phyloP scores from a whole-genome alignment of 2,888 invertebrate genomes.

The Sinelater perroti region DNA sequence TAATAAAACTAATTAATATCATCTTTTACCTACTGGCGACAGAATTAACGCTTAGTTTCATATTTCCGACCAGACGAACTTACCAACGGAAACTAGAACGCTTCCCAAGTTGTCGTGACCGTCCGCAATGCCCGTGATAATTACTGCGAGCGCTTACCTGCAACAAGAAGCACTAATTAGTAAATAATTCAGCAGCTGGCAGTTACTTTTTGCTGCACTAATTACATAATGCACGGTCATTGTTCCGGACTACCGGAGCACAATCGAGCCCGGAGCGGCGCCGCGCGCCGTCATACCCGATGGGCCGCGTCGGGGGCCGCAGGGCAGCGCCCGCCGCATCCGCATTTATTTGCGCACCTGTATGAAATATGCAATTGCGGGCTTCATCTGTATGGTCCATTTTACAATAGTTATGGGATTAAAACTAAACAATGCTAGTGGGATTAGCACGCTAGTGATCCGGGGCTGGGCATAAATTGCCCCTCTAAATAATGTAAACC shows the following conservation, averaged over 20 bases:
- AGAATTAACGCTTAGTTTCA: background rate
- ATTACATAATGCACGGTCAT: slow-evolving; percentile 25
- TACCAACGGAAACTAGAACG: background rate
- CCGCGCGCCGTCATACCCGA: slow-evolving; percentile 26
- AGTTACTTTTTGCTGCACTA: slow-evolving; percentile 21
- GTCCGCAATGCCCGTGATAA: background rate
- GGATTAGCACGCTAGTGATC: too few species aligned
- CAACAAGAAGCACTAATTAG: slow-evolving; percentile 13
- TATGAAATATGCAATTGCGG: slow-evolving; percentile 21
- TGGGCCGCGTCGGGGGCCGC: slow-evolving; percentile 20
- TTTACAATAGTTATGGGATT: slow-evolving; percentile 20
- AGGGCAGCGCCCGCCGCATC: slow-evolving; percentile 17
- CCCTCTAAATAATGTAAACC: too few species aligned
- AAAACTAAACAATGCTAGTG: slow-evolving; percentile 9
- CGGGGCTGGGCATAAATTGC: too few species aligned
- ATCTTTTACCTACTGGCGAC: too few species aligned
- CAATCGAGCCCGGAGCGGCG: slow-evolving; percentile 27
- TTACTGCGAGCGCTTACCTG: slow-evolving; percentile 20
- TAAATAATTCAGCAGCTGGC: slow-evolving; percentile 18
- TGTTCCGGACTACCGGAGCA: slow-evolving; percentile 31
- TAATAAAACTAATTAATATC: too few species aligned
- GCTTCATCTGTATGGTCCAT: slow-evolving; percentile 11
- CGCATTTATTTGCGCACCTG: slow-evolving; percentile 21
- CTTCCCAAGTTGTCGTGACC: background rate
- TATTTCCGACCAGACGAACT: background rate